Evolutionary conservation across 1,140 invertebrate genomes (phyloP).

Genomic region (Oedothorax gibbosus): DNA sequence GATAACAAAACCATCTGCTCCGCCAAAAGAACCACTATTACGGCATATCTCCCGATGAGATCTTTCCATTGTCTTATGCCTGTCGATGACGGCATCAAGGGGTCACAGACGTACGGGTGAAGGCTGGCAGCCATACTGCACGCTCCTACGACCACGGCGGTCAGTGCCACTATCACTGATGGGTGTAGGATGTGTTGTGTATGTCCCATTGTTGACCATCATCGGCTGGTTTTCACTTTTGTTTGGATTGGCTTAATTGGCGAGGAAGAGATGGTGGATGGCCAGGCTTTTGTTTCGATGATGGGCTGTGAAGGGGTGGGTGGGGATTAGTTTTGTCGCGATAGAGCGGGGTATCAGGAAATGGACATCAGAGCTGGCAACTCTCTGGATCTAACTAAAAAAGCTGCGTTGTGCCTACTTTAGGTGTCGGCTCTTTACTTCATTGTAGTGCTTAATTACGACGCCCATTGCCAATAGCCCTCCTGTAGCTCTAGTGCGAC

Average conservation of each 20-base stretch:
- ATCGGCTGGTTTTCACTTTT: constrained; percentile 14
- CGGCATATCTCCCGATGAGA: not conserved
- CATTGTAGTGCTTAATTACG: too few species aligned
- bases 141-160: constrained; percentile 49
- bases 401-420: too few species aligned
- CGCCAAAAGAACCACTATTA: constrained; percentile 4
- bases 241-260: constrained; percentile 38
- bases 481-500: too few species aligned
- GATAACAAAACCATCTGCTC: too few species aligned
- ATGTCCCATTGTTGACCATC: constrained; percentile 3
- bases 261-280: not conserved
- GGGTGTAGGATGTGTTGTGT: not conserved
- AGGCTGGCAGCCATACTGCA: constrained; percentile 30
- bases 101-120: constrained; percentile 28
- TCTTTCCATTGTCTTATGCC: constrained; percentile 6
- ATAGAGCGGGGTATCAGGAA: too few species aligned
- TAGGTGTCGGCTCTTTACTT: too few species aligned
- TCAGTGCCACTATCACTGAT: constrained; percentile 25
- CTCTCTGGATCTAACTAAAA: too few species aligned
- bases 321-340: too few species aligned
- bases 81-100: constrained; percentile 17
- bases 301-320: too few species aligned
- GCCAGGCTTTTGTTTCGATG: too few species aligned
- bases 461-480: too few species aligned
- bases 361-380: too few species aligned